Base-by-base conservation (phyloP, 1,140 invertebrate species). In the Hyles vespertilio region DNA sequence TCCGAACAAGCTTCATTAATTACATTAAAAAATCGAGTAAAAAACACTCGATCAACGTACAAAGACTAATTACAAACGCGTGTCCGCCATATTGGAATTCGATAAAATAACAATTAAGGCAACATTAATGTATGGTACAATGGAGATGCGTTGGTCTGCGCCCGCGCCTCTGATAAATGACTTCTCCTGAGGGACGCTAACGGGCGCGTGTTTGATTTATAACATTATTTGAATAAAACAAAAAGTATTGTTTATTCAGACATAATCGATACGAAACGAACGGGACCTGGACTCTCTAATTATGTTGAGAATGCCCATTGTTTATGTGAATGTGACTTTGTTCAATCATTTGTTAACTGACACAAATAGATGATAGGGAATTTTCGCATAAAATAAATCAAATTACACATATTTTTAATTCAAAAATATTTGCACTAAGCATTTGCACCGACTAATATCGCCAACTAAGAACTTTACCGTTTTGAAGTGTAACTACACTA, bases 41-140 rank as follows among this genome's bases (percentile, higher is more conserved):
- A 52, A 44, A 44, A 54, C 36, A 54, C 34, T 54, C 52, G 12
- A 54, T 59, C 62, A 64, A 59, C 59, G 52, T 72, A 70, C 64
- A 69, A 60, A 65, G 70, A 67, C 65, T 78, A 80, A 84, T 82
- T 79, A 81, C 74, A 69, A 74, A 63, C 70, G 67, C 59, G 69
- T 74, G 70, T 72, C 74, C 58, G 72, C 76, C 73, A 74, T 76
- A 75, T 81, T 82, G 74, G 75, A 72, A 79, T 74, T 68, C 73
- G 83, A 84, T 83, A 84, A 84, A 81, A 84, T 82, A 87, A 84
- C 81, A 87, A 87, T 87, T 87, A 84, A 84, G 79, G 64, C 65
- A 69, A 75, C 76, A 72, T 84, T 86, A 83, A 83, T 73, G 73
- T 66, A 64, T 62, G 67, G 61, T 71, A 83, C 79, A 81, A 82